phyloP scores from a whole-genome alignment of 2,797 vertebrate genomes.

The Chanos chanos region DNA sequence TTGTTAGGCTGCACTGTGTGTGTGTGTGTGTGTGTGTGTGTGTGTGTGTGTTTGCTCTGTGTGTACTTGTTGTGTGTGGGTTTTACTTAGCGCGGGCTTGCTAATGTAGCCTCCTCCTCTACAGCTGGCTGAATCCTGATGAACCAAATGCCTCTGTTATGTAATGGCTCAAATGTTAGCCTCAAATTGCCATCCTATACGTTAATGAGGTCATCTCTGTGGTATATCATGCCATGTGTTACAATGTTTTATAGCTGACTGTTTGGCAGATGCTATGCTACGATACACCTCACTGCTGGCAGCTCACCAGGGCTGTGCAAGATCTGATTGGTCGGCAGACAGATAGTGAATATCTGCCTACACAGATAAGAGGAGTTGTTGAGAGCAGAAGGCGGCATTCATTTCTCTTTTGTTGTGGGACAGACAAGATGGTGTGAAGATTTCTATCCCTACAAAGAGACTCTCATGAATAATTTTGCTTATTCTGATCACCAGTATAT shows the following conservation, averaged over 20 bases:
- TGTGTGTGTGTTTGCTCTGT: not conserved
- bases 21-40: not conserved
- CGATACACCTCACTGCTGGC: no score
- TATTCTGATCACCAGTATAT: no score
- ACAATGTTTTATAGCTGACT: not conserved
- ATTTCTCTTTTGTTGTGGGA: no score
- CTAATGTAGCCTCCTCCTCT: not conserved
- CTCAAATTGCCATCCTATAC: not conserved
- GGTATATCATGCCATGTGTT: not conserved
- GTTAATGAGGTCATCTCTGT: not conserved
- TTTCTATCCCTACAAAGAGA: no score
- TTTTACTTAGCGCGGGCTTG: not conserved
- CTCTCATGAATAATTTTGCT: no score
- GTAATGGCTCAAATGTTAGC: not conserved
- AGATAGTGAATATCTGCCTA: no score
- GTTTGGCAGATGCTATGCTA: no score
- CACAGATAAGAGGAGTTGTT: no score
- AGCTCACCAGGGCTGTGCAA: no score
- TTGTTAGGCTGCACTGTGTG: not conserved
- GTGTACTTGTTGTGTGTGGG: not conserved
- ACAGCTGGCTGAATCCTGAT: constrained; percentile 9
- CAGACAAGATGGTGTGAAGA: no score
- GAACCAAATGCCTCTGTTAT: constrained; percentile 6
- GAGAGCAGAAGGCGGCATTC: no score
- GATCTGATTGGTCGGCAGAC: no score